Percentiles rank a stretch among this genome's conserved stretches.
Conservation (phyloP, 2,797 vertebrate genomes). For the Calcarius lapponicus region DNA sequence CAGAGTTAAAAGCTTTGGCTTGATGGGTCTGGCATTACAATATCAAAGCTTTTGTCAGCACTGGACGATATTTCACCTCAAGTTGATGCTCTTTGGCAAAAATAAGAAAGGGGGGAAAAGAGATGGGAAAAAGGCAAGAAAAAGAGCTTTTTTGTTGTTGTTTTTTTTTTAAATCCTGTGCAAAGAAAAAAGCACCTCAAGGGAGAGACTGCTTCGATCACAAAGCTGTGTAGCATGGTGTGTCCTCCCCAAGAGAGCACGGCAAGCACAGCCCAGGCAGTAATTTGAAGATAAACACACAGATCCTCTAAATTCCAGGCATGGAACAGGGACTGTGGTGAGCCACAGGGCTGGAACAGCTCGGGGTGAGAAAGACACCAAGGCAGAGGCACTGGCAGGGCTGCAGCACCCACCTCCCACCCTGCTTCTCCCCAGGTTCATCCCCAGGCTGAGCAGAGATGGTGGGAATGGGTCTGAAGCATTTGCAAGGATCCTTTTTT, state of each 20-base stretch:
- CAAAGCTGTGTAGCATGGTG: background rate
- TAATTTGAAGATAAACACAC: background rate
- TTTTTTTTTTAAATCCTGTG: background rate
- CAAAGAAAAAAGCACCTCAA: background rate
- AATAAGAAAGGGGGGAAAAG: background rate
- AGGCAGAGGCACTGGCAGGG: background rate
- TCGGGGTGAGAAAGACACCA: background rate
- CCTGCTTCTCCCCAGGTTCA: background rate
- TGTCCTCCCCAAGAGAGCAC: background rate
- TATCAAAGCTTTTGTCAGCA: conserved; percentile 61
- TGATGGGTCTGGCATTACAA: conserved; percentile 12
- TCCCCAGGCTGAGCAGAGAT: background rate
- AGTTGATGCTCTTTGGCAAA: conserved; percentile 59
- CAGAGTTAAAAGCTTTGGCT: conserved; percentile 64
- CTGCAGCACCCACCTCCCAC: background rate
- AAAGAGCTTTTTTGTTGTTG: background rate
- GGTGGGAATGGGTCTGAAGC: accelerated
- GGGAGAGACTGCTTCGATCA: conserved; percentile 40
- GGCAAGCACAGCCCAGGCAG: background rate
- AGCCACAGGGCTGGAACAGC: background rate
- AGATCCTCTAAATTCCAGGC: background rate
- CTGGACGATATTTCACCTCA: conserved; percentile 64
- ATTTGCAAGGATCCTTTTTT: too few relatives aligned
- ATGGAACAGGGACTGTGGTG: background rate
- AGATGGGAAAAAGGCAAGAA: background rate